Conservation (phyloP, 2,113 vertebrate genomes). For the Myiagra hebetior region DNA sequence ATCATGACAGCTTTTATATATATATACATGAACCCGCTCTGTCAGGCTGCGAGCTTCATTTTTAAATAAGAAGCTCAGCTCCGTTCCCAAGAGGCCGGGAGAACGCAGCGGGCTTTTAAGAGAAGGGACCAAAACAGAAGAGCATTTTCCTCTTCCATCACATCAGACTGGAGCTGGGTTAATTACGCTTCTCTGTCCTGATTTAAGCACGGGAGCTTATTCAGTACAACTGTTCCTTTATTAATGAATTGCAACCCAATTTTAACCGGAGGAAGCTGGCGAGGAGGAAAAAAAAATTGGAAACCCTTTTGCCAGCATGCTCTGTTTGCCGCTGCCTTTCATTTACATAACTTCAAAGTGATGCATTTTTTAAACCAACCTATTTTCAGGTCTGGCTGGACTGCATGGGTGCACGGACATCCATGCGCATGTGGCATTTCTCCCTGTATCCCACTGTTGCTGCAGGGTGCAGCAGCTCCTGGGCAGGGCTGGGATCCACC, state of each 20-base stretch:
- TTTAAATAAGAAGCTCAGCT: conserved; percentile 56
- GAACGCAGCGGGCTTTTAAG: conserved; percentile 34
- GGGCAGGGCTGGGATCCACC: neutral
- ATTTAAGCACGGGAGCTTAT: conserved; percentile 62
- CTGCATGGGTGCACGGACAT: neutral
- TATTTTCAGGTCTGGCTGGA: conserved; percentile 10
- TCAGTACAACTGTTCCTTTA: conserved; percentile 66
- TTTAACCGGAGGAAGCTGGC: conserved; percentile 49
- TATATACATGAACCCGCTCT: conserved; percentile 30
- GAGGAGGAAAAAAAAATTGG: neutral
- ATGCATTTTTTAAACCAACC: conserved; percentile 50
- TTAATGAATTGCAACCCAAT: conserved; percentile 65
- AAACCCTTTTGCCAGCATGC: conserved; percentile 41
- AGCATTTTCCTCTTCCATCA: conserved; percentile 53
- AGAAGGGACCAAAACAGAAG: conserved; percentile 62
- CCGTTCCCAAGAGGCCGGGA: neutral
- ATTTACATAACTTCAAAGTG: conserved; percentile 58
- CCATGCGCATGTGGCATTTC: neutral
- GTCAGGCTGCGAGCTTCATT: conserved; percentile 49
- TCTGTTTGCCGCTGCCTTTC: conserved; percentile 11
- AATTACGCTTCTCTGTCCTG: conserved; percentile 58
- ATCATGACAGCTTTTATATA: conserved; percentile 60
- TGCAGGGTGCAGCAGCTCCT: neutral
- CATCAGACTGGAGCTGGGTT: conserved; percentile 55
- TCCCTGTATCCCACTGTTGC: neutral